Evolutionary conservation across 2,113 vertebrate genomes (phyloP), one percentile per base, ranked within the genome.

Genomic region (Micromys minutus): DNA sequence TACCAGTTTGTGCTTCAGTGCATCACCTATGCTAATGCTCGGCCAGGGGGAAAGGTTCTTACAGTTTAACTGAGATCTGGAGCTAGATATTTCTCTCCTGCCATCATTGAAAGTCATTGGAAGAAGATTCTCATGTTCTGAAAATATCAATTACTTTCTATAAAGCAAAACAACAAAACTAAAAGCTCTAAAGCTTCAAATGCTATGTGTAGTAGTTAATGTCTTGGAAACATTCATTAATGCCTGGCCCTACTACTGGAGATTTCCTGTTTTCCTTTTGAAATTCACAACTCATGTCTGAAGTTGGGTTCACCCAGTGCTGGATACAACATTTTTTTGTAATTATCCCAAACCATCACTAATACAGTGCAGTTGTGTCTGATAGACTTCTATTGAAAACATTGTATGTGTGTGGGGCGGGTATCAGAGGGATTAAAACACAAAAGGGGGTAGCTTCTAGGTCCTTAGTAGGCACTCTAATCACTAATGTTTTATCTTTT

Each of bases 281-380:
- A 47, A 85, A 93, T 39, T 36, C 17, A 79, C 47, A 84, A 45
- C 69, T 93, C 52, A 84, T 7, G 39, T n/a, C 34, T 81, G 67
- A 72, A 61, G 47, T 91, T 86, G 67, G 45, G 3, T 72, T 86
- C 17, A 59, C 7, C 22, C 45, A 81, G 52, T 72, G 34, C 45
- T 39, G 71, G 15, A 76, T 45, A 67, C 0, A 6, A 11, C 4
- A 7, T 24, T 59, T 91, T 84, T 69, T 75, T 15, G 7, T 61
- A 34, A 87, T 63, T 79, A 29, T 34, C 17, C 29, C 8, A 74
- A 57, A 61, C 16, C 29, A 21, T 90, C 31, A 74, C 52, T 67
- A 93, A 92, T 29, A 87, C 1, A 83, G 90, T 50, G 55, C 52
- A 83, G 47, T 34, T 86, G 52, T 86, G 61, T 81, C 39, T 84